Evolutionary conservation across 1,140 invertebrate genomes (phyloP).

Genomic region (Platorchestia sp.): DNA sequence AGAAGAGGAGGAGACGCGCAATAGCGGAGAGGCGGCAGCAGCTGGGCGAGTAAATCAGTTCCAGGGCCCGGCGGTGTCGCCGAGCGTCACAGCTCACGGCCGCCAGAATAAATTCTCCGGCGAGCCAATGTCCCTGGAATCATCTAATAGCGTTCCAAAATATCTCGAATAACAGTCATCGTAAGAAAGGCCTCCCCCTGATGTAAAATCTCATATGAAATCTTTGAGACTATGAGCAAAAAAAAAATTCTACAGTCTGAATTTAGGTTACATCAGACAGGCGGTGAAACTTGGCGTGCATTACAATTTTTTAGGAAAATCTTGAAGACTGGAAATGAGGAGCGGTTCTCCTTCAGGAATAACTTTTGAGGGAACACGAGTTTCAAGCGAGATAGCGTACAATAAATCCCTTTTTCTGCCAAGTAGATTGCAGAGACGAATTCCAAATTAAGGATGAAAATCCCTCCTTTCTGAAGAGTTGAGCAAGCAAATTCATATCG

Average conservation of each 20-base stretch:
- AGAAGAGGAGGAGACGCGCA: background rate
- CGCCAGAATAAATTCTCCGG: slow-evolving; percentile 17
- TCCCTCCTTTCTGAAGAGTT: background rate
- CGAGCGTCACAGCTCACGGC: background rate
- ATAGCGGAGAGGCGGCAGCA: background rate
- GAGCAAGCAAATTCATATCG: background rate
- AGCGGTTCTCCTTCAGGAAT: background rate
- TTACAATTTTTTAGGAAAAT: slow-evolving; percentile 34
- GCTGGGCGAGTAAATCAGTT: slow-evolving; percentile 12
- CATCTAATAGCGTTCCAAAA: slow-evolving; percentile 55
- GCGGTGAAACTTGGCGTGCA: slow-evolving; percentile 40
- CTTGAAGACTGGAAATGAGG: background rate
- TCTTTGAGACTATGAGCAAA: slow-evolving; percentile 5
- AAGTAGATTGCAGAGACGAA: background rate
- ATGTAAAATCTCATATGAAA: slow-evolving; percentile 54
- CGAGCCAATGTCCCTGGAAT: slow-evolving; percentile 52
- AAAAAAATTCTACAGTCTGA: slow-evolving; percentile 8
- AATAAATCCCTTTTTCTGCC: slow-evolving; percentile 16
- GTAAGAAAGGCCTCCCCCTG: slow-evolving; percentile 48
- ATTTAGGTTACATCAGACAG: background rate
- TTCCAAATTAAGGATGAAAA: background rate
- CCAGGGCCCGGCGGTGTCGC: background rate
- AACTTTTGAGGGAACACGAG: background rate
- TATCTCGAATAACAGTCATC: slow-evolving; percentile 55
- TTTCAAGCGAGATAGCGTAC: slow-evolving; percentile 9